Conservation (phyloP, 1,140 invertebrate genomes). For the Dendrolimus kikuchii region DNA sequence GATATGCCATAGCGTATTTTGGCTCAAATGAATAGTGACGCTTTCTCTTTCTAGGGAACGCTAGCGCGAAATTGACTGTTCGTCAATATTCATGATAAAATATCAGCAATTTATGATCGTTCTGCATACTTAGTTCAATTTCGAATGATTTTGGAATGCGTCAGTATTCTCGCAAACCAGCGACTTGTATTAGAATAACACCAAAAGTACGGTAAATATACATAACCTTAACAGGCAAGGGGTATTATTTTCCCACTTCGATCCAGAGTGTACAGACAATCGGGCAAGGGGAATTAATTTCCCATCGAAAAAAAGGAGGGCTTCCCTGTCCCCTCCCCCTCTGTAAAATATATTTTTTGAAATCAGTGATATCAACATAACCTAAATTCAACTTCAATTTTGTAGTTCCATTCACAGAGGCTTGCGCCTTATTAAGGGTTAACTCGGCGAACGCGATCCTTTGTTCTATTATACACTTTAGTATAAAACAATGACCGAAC, state of each 20-base stretch:
- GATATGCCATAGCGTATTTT: too few species aligned
- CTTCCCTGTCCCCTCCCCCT: slow-evolving; percentile 25
- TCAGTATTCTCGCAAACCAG: too few species aligned
- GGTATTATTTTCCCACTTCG: slow-evolving; percentile 25
- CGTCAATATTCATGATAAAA: too few species aligned
- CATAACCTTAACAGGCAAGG: slow-evolving; percentile 11
- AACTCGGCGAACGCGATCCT: too few species aligned
- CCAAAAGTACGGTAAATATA: slow-evolving; percentile 19
- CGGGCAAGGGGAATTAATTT: slow-evolving; percentile 35
- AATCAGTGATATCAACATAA: slow-evolving; percentile 1
- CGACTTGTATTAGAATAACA: slow-evolving; percentile 25
- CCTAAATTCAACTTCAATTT: slow-evolving; percentile 3
- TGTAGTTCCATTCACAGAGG: slow-evolving; percentile 2
- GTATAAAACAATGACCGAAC: too few species aligned
- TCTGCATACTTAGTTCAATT: too few species aligned
- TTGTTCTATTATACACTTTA: too few species aligned
- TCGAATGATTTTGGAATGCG: too few species aligned
- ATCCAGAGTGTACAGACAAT: slow-evolving; percentile 15
- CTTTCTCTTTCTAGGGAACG: too few species aligned
- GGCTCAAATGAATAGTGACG: too few species aligned
- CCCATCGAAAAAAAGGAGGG: slow-evolving; percentile 32
- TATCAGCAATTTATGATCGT: too few species aligned
- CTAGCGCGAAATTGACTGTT: too few species aligned
- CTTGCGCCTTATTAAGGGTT: slow-evolving; percentile 5
- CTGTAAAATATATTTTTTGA: slow-evolving; percentile 2